phyloP scores from a whole-genome alignment of 2,888 invertebrate species.

The Lochmaea capreae region DNA sequence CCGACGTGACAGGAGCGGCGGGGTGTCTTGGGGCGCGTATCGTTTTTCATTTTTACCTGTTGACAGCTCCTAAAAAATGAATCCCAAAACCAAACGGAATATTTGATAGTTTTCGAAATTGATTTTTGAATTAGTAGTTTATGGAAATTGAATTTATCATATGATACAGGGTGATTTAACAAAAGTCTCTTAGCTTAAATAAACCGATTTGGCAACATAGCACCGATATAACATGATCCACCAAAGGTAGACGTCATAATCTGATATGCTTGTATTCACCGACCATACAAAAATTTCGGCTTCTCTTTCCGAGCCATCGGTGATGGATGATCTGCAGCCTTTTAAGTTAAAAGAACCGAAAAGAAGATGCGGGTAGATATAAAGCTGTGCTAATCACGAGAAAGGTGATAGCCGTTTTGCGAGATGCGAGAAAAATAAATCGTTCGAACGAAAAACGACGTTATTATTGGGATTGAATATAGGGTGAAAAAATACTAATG shows the following conservation, averaged over 20 bases:
- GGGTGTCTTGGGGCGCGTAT: conserved; percentile 37
- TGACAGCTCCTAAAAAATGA: conserved; percentile 41
- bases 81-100: conserved; percentile 16
- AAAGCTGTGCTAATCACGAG: not conserved
- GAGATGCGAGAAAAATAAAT: conserved; percentile 8
- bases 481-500: conserved; percentile 2
- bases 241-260: conserved; percentile 11
- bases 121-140: conserved; percentile 14
- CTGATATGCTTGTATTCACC: conserved; percentile 11
- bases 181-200: not conserved
- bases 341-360: conserved; percentile 11
- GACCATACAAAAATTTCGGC: conserved; percentile 11
- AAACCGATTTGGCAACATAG: not conserved
- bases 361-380: conserved; percentile 12
- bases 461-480: conserved; percentile 4
- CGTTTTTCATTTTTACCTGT: conserved; percentile 45
- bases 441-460: not conserved
- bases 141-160: not conserved
- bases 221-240: not conserved
- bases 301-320: conserved; percentile 6
- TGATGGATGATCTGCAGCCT: conserved; percentile 16
- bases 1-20: conserved; percentile 35
- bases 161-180: not conserved
- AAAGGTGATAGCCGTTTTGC: conserved; percentile 7
- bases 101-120: conserved; percentile 30